These are phyloP conservation scores for Lepisosteus osseus DNA, from an alignment of 2,113 vertebrate genomes.

Conservation along the genomic window DNA sequence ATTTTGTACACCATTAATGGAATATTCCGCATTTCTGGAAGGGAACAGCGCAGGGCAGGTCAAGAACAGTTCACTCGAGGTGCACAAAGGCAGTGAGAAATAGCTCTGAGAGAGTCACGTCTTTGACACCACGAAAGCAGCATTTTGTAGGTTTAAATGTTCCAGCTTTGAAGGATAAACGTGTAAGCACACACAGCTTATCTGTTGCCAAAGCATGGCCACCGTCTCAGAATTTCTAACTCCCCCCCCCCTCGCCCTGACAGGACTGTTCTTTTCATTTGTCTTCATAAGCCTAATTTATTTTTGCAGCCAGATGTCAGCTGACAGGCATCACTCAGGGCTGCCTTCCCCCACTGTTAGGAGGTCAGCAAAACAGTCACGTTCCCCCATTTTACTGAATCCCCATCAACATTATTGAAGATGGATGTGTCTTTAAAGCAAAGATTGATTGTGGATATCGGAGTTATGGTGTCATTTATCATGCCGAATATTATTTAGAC, in stretches of 20 bases:
- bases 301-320: constrained; percentile 94
- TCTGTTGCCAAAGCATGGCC: background rate
- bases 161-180: background rate
- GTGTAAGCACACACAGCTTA: background rate
- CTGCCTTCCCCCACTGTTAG: constrained; percentile 69
- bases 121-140: background rate
- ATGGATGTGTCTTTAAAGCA: constrained; percentile 98
- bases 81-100: background rate
- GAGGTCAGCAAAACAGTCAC: constrained; percentile 85
- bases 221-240: constrained; percentile 3
- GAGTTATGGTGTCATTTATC: constrained; percentile 97
- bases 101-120: background rate
- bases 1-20: constrained; percentile 52
- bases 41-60: constrained; percentile 50
- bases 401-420: constrained; percentile 96
- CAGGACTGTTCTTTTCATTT: constrained; percentile 83
- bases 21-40: constrained; percentile 53
- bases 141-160: background rate
- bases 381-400: constrained; percentile 89
- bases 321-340: constrained; percentile 98
- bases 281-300: constrained; percentile 98
- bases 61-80: constrained; percentile 54
- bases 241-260: constrained; percentile 24
- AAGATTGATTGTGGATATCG: constrained; percentile 99
- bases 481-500: constrained; percentile 97